Percentiles rank a stretch among this genome's conserved stretches.
phyloP scores from a whole-genome alignment of 2,888 invertebrate species.

The Tenthredo mesomela region DNA sequence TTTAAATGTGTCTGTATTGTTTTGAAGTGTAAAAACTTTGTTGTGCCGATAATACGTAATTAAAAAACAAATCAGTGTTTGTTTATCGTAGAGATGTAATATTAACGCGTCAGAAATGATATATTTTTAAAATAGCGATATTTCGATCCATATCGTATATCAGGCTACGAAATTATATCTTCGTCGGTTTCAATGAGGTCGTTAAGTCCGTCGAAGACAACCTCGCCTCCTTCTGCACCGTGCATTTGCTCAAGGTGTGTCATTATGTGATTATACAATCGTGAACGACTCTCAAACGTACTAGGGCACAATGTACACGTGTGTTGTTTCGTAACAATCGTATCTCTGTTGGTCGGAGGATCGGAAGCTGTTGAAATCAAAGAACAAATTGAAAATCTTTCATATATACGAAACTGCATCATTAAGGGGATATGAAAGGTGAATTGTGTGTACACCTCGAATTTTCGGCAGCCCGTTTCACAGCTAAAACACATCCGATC shows the following conservation, averaged over 20 bases:
- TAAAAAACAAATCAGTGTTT: neutral
- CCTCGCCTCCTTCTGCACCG: neutral
- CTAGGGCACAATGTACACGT: slow-evolving; percentile 39
- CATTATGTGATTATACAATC: slow-evolving; percentile 50
- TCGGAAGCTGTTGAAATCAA: slow-evolving; percentile 15
- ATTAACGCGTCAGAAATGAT: neutral
- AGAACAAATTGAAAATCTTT: neutral
- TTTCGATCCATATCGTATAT: neutral
- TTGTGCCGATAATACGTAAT: neutral
- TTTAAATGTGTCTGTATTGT: neutral
- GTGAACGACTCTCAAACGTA: slow-evolving; percentile 33
- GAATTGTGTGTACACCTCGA: too few species aligned
- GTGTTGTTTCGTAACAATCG: neutral
- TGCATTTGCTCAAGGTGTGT: slow-evolving; percentile 52
- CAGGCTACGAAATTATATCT: slow-evolving; percentile 3
- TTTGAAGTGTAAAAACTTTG: neutral
- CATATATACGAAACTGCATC: neutral
- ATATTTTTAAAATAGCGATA: neutral
- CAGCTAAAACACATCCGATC: too few species aligned
- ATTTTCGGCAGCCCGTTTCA: too few species aligned
- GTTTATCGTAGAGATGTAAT: neutral
- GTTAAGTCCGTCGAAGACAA: neutral
- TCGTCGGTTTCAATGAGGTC: slow-evolving; percentile 31
- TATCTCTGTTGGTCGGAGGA: neutral
- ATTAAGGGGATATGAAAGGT: too few species aligned